Evolutionary conservation across 2,888 invertebrate species (phyloP).

Genomic region (Drosophila monieri): DNA sequence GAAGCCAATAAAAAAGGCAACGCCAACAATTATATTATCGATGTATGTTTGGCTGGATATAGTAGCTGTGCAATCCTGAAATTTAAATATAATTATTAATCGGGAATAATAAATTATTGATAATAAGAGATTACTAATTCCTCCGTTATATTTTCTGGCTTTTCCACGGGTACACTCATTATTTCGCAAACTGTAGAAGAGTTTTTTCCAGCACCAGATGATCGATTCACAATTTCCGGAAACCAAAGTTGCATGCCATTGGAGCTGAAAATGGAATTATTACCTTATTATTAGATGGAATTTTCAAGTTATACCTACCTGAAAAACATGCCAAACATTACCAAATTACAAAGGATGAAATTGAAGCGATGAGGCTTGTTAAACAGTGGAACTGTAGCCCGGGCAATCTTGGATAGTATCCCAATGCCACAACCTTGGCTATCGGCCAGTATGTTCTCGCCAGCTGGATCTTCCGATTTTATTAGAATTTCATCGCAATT

Average conservation of each 20-base stretch:
- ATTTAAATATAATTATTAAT: background rate
- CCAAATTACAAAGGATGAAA: conserved; percentile 67
- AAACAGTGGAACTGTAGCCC: conserved; percentile 74
- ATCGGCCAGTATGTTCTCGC: conserved; percentile 53
- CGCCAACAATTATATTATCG: conserved; percentile 79
- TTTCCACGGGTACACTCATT: conserved; percentile 56
- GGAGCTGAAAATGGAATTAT: conserved; percentile 61
- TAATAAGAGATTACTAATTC: too few species aligned
- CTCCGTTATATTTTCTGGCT: conserved; percentile 15
- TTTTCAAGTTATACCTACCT: conserved; percentile 42
- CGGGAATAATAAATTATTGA: too few species aligned
- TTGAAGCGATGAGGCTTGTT: conserved; percentile 77
- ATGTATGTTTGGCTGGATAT: conserved; percentile 78
- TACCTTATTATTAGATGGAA: background rate
- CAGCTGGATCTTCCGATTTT: conserved; percentile 62
- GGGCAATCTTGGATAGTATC: conserved; percentile 65
- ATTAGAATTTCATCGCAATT: conserved; percentile 52
- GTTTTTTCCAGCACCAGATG: conserved; percentile 49
- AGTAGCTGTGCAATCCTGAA: conserved; percentile 75
- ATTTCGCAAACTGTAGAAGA: conserved; percentile 71
- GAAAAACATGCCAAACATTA: conserved; percentile 75
- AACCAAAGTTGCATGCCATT: conserved; percentile 83
- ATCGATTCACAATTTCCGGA: conserved; percentile 82
- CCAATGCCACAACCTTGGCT: conserved; percentile 58
- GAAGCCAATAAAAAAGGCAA: conserved; percentile 80